phyloP scores from a whole-genome alignment of 2,888 invertebrate genomes.

The Eretmocerus hayati region DNA sequence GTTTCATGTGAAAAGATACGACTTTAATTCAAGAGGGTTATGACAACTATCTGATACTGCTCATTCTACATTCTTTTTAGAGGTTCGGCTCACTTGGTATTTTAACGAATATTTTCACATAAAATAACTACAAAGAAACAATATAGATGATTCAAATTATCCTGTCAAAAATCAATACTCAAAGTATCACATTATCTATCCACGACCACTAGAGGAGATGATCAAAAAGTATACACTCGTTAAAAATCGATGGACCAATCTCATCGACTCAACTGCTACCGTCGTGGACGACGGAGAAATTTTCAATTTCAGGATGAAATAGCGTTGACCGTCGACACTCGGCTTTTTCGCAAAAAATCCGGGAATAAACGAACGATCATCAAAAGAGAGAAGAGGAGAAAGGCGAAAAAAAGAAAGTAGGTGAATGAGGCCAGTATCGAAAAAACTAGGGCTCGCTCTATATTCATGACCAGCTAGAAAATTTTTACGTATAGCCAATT shows the following conservation, averaged over 20 bases:
- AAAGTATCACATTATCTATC: neutral
- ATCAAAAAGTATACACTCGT: neutral
- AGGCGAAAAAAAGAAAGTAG: neutral
- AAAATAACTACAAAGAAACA: neutral
- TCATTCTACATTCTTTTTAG: too few species aligned
- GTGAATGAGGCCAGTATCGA: too few species aligned
- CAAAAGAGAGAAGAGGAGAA: neutral
- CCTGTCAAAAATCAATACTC: neutral
- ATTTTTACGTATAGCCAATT: too few species aligned
- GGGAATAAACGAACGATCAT: neutral
- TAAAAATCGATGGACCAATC: conserved; percentile 6
- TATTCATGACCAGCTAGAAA: conserved; percentile 4
- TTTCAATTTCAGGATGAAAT: conserved; percentile 16
- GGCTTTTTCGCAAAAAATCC: neutral
- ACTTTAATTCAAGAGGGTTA: too few species aligned
- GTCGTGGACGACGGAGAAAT: neutral
- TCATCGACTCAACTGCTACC: conserved; percentile 4
- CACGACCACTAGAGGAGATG: too few species aligned
- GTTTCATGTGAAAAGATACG: too few species aligned
- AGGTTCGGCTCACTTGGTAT: too few species aligned
- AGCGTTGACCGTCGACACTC: conserved; percentile 8
- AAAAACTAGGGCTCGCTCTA: conserved; percentile 10
- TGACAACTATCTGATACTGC: too few species aligned
- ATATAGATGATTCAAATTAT: neutral
- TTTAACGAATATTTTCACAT: neutral